A percentile compares a stretch with the other conserved stretches of the same genome.
phyloP scores from a whole-genome alignment of 2,888 invertebrate genomes.

The Drosophila yooni region DNA sequence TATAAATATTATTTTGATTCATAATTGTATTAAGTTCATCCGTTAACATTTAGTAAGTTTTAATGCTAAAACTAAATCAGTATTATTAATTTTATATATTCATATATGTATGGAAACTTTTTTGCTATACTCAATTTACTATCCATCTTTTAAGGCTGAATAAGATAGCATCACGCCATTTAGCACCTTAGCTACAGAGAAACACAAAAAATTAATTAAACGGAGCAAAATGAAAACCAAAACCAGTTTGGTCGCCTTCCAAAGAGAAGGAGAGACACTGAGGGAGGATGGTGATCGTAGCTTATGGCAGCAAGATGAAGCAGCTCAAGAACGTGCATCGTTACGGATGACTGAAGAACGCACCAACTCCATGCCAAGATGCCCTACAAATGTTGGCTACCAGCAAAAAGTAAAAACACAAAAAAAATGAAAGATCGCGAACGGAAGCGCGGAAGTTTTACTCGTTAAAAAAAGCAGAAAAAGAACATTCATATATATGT shows the following conservation, averaged over 20 bases:
- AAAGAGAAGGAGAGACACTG: not conserved
- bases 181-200: not conserved
- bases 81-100: not conserved
- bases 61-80: not conserved
- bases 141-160: not conserved
- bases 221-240: slow-evolving; percentile 53
- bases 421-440: slow-evolving; percentile 40
- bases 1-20: slow-evolving; percentile 3
- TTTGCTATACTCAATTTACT: not conserved
- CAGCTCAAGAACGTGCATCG: slow-evolving; percentile 63
- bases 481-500: slow-evolving; percentile 4
- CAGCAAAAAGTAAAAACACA: slow-evolving; percentile 28
- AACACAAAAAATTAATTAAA: slow-evolving; percentile 56
- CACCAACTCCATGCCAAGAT: slow-evolving; percentile 44
- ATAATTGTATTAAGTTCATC: too few relatives aligned
- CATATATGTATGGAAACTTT: not conserved
- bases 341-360: slow-evolving; percentile 51
- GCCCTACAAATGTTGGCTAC: slow-evolving; percentile 61
- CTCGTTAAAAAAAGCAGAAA: slow-evolving; percentile 15
- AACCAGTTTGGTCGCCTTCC: slow-evolving; percentile 60
- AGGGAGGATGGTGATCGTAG: slow-evolving; percentile 9
- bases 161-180: not conserved
- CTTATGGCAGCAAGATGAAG: slow-evolving; percentile 60
- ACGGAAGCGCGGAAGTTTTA: slow-evolving; percentile 64
- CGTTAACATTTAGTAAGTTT: not conserved